Conservation (phyloP, 2,888 invertebrate genomes). For the Oscheius sp. region DNA sequence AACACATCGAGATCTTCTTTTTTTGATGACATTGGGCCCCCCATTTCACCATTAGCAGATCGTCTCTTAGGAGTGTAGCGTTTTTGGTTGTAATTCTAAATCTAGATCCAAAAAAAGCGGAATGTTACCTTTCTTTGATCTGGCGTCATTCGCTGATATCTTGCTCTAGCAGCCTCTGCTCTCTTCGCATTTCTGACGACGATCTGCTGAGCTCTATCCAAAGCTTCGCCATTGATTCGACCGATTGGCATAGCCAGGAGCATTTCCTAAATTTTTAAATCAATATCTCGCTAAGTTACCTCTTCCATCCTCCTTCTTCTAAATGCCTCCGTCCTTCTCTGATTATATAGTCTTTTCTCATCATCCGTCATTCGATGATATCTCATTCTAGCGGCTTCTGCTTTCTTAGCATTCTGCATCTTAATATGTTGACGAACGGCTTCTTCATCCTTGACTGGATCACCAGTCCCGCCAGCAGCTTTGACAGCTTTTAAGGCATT, state of each 20-base stretch:
- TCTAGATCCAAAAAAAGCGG: neutral
- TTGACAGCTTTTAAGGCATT: constrained; percentile 56
- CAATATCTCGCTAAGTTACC: constrained; percentile 6
- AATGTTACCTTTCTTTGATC: constrained; percentile 62
- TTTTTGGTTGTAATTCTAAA: constrained; percentile 64
- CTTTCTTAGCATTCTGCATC: constrained; percentile 67
- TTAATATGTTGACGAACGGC: constrained; percentile 62
- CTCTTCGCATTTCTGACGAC: constrained; percentile 68
- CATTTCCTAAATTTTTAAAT: constrained; percentile 46
- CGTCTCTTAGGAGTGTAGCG: constrained; percentile 68
- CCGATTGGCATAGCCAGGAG: constrained; percentile 69
- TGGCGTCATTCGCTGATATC: constrained; percentile 68
- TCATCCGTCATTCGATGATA: constrained; percentile 61
- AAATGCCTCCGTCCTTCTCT: constrained; percentile 67
- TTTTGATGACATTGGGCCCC: neutral
- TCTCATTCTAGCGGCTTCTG: constrained; percentile 65
- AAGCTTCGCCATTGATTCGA: constrained; percentile 66
- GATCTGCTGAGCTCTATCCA: constrained; percentile 68
- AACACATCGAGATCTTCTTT: constrained; percentile 64
- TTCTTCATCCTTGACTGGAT: constrained; percentile 60
- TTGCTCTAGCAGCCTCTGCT: constrained; percentile 65
- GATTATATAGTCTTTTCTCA: constrained; percentile 68
- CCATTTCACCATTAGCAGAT: constrained; percentile 45
- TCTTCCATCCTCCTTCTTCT: constrained; percentile 67
- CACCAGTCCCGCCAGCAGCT: constrained; percentile 44